Base-by-base conservation (phyloP, 1,140 invertebrate genomes). In the Hycleus cichorii region DNA sequence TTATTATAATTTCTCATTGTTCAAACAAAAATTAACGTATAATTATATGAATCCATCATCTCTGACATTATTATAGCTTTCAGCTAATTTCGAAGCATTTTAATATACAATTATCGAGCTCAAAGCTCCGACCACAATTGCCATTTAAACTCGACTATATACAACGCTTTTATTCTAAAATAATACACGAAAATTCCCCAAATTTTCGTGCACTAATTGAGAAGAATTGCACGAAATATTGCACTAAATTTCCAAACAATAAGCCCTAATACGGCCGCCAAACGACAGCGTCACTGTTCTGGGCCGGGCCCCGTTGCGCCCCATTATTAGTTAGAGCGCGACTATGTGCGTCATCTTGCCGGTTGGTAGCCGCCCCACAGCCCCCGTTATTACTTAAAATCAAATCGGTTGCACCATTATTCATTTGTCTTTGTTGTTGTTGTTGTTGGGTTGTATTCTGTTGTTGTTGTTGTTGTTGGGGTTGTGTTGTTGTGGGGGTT, bases 231-330 rank as follows among this genome's bases (percentile, higher is more conserved):
- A 42, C 40, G 18, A 11, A 57, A 60, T 63, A 60, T 63, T 63
- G 58, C 58, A 63, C 61, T 27, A 47, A 51, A 58, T 39, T 62
- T 50, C 53, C 18, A 54, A n/a, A 7, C 38, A 42, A 9, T 3
- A 6, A 43, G 12, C 48, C 49, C 66, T 64, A 80, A 71, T 80
- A 80, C 60, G 78, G 83, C 72, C 83, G 73, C 83, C 83, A 85
- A 52, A 85, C 83, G 49, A 78, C 79, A 60, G 81, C 81, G 62
- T 83, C 83, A 55, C 82, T 81, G 64, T 81, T 82, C 67, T 83
- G 82, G 48, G 79, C 81, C 60, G 83, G 82, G 7, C 80, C 80
- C 58, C 80, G 69, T 64, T 83, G 83, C 52, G 40, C 11, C 18
- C 74, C 75, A 50, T 83, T 79, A 58, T 74, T 81, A 61, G 77